These are phyloP conservation scores for Odocoileus hemionus DNA, from an alignment of 2,113 vertebrate genomes.

Conservation along the genomic window DNA sequence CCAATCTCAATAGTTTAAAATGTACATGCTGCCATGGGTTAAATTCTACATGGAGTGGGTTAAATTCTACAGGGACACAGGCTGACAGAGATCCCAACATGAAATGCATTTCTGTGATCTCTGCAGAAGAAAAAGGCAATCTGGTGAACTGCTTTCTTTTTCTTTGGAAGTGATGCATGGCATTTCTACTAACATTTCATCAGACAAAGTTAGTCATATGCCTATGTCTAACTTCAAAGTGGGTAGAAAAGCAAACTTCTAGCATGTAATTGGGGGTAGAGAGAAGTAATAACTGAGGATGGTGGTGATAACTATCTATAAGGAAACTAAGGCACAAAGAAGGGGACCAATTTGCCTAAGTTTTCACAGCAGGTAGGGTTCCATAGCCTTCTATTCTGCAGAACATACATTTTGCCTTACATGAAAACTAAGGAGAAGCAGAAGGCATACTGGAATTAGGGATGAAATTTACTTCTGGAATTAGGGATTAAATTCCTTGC, in stretches of 20 bases:
- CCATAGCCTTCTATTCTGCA: not conserved
- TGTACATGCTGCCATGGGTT: not conserved
- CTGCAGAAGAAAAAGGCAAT: not conserved
- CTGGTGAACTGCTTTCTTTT: not conserved
- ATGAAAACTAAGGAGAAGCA: not conserved
- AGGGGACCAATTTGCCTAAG: not conserved
- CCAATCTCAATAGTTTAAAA: not conserved
- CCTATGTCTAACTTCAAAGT: not conserved
- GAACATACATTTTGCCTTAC: not conserved
- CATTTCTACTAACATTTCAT: not conserved
- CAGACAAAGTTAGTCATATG: not conserved
- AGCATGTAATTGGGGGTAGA: not conserved
- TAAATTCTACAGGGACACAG: not conserved
- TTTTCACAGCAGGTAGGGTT: not conserved
- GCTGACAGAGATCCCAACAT: not conserved
- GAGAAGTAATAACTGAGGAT: not conserved
- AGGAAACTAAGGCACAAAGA: not conserved
- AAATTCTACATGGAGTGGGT: not conserved
- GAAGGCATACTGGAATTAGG: not conserved
- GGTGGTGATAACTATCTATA: not conserved
- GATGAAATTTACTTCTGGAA: not conserved
- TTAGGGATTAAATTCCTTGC: not conserved
- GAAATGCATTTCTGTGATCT: not conserved
- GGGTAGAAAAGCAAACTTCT: not conserved
- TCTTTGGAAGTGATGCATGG: not conserved